phyloP scores from a whole-genome alignment of 1,140 invertebrate genomes.

The Psilanteris sp. region DNA sequence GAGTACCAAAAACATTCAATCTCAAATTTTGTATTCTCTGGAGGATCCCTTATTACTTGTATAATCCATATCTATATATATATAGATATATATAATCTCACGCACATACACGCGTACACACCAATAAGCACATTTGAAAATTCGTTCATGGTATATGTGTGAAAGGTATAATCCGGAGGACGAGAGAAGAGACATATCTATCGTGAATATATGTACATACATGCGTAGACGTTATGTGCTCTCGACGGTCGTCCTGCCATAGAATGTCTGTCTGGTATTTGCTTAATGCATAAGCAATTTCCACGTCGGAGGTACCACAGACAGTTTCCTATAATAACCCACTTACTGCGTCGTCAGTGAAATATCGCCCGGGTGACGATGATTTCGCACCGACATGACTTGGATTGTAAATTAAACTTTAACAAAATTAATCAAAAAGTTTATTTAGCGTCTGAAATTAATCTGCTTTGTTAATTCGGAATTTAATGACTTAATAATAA shows the following conservation, averaged over 20 bases:
- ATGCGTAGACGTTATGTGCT: conserved; percentile 62
- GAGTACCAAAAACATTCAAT: conserved; percentile 46
- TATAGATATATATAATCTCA: conserved; percentile 59
- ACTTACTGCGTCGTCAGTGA: conserved; percentile 68
- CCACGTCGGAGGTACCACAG: conserved; percentile 71
- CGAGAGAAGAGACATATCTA: conserved; percentile 61
- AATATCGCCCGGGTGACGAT: conserved; percentile 60
- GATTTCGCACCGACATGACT: conserved; percentile 58
- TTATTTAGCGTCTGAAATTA: neutral
- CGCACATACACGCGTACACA: conserved; percentile 28
- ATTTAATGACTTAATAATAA: no score
- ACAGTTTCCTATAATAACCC: conserved; percentile 77
- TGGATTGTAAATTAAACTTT: conserved; percentile 53
- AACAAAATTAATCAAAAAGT: conserved; percentile 40
- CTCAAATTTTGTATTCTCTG: conserved; percentile 36
- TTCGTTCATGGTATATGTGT: conserved; percentile 45
- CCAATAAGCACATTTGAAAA: no score
- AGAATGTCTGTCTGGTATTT: conserved; percentile 73
- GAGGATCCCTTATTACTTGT: conserved; percentile 53
- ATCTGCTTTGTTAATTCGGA: neutral
- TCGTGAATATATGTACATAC: conserved; percentile 63
- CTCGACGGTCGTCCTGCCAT: conserved; percentile 62
- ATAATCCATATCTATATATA: conserved; percentile 52
- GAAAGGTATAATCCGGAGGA: conserved; percentile 61
- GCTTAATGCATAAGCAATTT: conserved; percentile 79